Percentiles rank a stretch among this genome's conserved stretches.
These are phyloP conservation scores for Trichogramma evanescens DNA, from an alignment of 2,888 invertebrate species.

Conservation along the genomic window DNA sequence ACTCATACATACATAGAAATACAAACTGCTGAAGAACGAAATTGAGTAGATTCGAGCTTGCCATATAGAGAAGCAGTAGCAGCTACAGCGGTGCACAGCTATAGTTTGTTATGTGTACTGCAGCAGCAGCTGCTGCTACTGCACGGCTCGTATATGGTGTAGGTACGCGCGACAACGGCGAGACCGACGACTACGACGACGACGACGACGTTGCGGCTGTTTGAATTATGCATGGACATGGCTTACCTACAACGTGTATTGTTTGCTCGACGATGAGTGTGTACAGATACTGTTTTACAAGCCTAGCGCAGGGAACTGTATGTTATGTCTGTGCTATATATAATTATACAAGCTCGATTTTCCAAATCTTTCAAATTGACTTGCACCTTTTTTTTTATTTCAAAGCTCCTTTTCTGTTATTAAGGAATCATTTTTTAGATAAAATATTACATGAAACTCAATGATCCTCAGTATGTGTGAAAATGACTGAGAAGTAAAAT, in stretches of 20 bases:
- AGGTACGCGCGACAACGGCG: constrained; percentile 31
- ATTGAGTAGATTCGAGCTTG: too few species aligned
- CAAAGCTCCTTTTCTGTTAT: too few species aligned
- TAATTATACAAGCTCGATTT: too few species aligned
- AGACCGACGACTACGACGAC: constrained; percentile 38
- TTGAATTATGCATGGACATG: constrained; percentile 48
- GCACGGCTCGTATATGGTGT: constrained; percentile 1
- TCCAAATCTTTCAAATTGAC: too few species aligned
- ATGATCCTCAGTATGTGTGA: not conserved
- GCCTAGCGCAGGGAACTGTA: too few species aligned
- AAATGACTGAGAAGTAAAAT: not conserved
- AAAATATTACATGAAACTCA: not conserved
- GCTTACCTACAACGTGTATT: constrained; percentile 45
- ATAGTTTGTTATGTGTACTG: constrained; percentile 32
- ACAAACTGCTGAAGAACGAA: too few species aligned
- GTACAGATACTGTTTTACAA: too few species aligned
- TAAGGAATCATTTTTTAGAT: not conserved
- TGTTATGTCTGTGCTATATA: too few species aligned
- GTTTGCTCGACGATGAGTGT: constrained; percentile 31
- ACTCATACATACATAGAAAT: constrained; percentile 21
- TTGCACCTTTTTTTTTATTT: too few species aligned
- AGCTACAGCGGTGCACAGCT: too few species aligned
- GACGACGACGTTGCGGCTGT: constrained; percentile 41
- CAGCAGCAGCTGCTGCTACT: constrained; percentile 22
- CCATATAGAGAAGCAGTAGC: too few species aligned